phyloP scores from a whole-genome alignment of 2,797 vertebrate genomes.

The Notolabrus celidotus region DNA sequence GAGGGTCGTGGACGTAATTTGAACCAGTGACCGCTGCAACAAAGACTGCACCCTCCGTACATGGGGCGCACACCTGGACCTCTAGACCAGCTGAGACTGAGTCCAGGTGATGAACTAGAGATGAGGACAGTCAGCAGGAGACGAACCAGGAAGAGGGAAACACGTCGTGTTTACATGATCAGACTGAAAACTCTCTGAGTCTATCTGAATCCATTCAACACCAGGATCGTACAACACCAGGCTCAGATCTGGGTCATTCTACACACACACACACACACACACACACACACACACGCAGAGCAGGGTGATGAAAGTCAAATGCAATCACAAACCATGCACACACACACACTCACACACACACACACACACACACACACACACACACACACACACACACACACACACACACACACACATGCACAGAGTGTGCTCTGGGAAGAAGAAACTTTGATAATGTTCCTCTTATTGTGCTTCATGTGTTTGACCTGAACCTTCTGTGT shows the following conservation, averaged over 20 bases:
- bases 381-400: conserved; percentile 48
- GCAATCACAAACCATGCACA: conserved; percentile 73
- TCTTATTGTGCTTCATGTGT: conserved; percentile 35
- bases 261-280: conserved; percentile 31
- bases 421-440: too few species aligned
- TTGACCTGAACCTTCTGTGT: conserved; percentile 20
- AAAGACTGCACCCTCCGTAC: too few species aligned
- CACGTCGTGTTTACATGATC: conserved; percentile 14
- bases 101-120: conserved; percentile 39
- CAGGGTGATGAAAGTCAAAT: conserved; percentile 79
- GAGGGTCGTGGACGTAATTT: too few species aligned
- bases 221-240: conserved; percentile 16
- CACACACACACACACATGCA: conserved; percentile 57
- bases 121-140: conserved; percentile 58
- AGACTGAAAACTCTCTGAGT: too few species aligned
- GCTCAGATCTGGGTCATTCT: conserved; percentile 72
- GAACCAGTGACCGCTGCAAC: too few species aligned
- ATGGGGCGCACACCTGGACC: too few species aligned
- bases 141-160: conserved; percentile 31
- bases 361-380: too few species aligned
- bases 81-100: too few species aligned
- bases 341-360: conserved; percentile 29
- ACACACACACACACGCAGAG: conserved; percentile 34
- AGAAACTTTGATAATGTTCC: conserved; percentile 45
- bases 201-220: background rate